Conservation (phyloP, 35 echinoderm and acorn worm genomes). For the Eucidaris tribuloides region DNA sequence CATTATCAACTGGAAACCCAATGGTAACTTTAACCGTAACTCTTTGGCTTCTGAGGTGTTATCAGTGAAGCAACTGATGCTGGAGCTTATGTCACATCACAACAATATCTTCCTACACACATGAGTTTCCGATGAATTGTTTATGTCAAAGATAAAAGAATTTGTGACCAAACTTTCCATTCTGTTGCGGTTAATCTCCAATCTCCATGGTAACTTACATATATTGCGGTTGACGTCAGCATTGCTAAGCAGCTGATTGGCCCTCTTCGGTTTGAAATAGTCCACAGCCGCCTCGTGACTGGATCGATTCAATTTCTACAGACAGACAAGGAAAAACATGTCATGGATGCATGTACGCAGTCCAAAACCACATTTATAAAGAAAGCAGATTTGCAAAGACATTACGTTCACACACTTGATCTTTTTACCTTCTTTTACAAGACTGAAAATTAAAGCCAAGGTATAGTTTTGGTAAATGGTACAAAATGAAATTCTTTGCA, state of each 20-base stretch:
- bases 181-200: background rate
- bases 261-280: slow-evolving; percentile 99
- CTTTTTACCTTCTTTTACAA: no score
- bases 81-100: background rate
- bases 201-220: background rate
- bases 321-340: slow-evolving; percentile 28
- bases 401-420: no score
- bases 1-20: no score
- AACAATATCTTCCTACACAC: background rate
- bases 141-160: background rate
- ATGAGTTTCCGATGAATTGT: background rate
- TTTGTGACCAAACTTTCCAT: background rate
- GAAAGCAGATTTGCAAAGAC: no score
- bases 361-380: no score
- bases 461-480: no score
- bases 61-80: no score
- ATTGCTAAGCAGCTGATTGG: slow-evolving; percentile 86
- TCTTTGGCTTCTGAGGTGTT: no score
- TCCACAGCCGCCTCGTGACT: slow-evolving; percentile 68
- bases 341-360: no score
- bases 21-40: no score
- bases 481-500: no score
- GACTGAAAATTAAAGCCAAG: no score
- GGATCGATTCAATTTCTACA: slow-evolving; percentile 72
- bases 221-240: slow-evolving; percentile 12